A percentile compares a stretch with the other conserved stretches of the same genome.
phyloP scores from a whole-genome alignment of 2,797 vertebrate species.

The Rhynchonycteris naso region DNA sequence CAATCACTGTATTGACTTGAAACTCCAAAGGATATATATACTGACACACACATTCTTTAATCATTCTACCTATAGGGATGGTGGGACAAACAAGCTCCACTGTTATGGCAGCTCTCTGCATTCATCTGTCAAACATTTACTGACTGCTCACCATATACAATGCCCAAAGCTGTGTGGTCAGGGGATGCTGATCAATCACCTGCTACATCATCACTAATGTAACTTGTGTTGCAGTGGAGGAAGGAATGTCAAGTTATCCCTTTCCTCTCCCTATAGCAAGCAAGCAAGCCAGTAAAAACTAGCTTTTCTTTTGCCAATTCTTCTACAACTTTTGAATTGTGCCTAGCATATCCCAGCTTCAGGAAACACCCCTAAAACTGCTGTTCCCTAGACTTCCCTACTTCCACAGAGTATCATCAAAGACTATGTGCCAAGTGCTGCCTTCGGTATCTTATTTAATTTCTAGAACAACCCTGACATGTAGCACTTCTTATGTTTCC shows the following conservation, averaged over 20 bases:
- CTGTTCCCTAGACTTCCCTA: too few species aligned
- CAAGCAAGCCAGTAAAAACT: neutral
- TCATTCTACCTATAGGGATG: neutral
- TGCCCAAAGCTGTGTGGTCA: neutral
- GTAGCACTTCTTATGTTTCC: neutral
- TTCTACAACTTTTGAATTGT: neutral
- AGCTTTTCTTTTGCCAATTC: neutral
- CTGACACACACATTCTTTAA: neutral
- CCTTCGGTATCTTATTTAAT: neutral
- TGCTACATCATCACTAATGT: neutral
- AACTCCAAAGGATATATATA: neutral
- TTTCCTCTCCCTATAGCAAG: neutral
- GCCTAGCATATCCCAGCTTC: neutral
- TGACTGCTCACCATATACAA: neutral
- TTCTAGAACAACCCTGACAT: neutral
- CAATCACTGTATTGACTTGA: neutral
- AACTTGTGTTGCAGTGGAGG: neutral
- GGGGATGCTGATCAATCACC: neutral
- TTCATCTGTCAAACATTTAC: conserved; percentile 31
- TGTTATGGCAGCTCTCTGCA: neutral
- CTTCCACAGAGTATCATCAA: neutral
- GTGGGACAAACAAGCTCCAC: neutral
- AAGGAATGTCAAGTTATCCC: conserved; percentile 5
- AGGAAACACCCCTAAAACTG: neutral
- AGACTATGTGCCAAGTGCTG: neutral